Percentiles rank a stretch among this genome's conserved stretches.
These are phyloP conservation scores for Gibbula magus DNA, from an alignment of 2,888 invertebrate species.

Conservation along the genomic window DNA sequence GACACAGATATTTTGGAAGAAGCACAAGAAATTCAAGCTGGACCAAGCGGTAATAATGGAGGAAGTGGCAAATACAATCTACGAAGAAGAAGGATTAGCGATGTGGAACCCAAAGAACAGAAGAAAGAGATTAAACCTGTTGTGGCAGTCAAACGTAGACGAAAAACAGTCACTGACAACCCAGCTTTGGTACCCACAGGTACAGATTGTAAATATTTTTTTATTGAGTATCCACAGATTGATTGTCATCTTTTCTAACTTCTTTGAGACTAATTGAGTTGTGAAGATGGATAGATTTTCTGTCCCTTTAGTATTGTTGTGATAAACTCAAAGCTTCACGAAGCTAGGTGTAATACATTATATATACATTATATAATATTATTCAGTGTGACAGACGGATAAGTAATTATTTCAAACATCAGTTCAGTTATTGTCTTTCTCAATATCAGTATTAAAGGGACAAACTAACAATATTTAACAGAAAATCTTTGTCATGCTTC, in stretches of 20 bases:
- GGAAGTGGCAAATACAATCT: conserved; percentile 39
- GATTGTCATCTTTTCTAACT: background rate
- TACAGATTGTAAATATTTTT: background rate
- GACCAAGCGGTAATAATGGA: conserved; percentile 27
- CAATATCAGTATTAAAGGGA: too few relatives aligned
- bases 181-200: conserved; percentile 47
- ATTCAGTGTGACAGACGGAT: too few relatives aligned
- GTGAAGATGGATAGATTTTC: too few relatives aligned
- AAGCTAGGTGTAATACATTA: too few relatives aligned
- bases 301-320: too few relatives aligned
- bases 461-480: too few relatives aligned
- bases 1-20: conserved; percentile 36
- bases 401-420: too few relatives aligned
- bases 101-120: conserved; percentile 22
- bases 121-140: background rate
- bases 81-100: conserved; percentile 38
- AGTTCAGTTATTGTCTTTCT: too few relatives aligned
- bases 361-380: too few relatives aligned
- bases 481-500: too few relatives aligned
- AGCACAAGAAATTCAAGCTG: conserved; percentile 30
- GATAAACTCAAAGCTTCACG: too few relatives aligned
- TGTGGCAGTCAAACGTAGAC: conserved; percentile 33
- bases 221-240: too few relatives aligned
- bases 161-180: conserved; percentile 40
- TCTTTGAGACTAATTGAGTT: background rate